Conservation (phyloP, 2,113 vertebrate species). For the Craseonycteris thonglongyai region DNA sequence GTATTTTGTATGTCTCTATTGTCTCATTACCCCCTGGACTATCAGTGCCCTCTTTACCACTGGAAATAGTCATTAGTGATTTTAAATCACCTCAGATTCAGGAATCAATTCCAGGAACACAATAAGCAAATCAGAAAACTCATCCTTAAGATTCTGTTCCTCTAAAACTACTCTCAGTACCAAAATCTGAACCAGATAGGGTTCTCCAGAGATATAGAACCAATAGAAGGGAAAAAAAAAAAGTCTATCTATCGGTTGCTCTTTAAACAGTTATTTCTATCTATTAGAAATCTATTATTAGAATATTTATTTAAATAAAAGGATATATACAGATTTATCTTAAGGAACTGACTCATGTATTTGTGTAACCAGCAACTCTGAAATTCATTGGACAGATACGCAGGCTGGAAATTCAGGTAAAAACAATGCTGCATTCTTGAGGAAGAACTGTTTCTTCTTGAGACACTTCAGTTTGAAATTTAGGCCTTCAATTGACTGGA, state of each 20-base stretch:
- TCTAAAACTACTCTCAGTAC: not conserved
- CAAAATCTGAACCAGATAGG: not conserved
- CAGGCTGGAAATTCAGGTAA: not conserved
- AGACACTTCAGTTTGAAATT: not conserved
- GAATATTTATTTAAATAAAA: not conserved
- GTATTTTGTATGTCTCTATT: not conserved
- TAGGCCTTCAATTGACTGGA: not conserved
- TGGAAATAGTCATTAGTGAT: not conserved
- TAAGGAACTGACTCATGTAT: not conserved
- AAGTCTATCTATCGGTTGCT: too few relatives aligned
- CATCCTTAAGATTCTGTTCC: not conserved
- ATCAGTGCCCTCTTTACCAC: not conserved
- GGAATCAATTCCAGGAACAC: not conserved
- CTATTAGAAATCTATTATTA: not conserved
- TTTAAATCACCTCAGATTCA: not conserved
- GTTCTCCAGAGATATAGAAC: not conserved
- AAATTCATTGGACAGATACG: not conserved
- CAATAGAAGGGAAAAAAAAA: too few relatives aligned
- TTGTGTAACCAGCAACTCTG: not conserved
- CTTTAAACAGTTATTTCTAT: not conserved
- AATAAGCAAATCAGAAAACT: not conserved
- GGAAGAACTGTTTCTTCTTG: not conserved
- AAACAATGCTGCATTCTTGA: not conserved
- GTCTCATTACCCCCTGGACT: not conserved
- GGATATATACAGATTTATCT: not conserved